These are phyloP conservation scores for Poeciliopsis gracilis DNA, from an alignment of 2,797 vertebrate genomes.

Conservation along the genomic window DNA sequence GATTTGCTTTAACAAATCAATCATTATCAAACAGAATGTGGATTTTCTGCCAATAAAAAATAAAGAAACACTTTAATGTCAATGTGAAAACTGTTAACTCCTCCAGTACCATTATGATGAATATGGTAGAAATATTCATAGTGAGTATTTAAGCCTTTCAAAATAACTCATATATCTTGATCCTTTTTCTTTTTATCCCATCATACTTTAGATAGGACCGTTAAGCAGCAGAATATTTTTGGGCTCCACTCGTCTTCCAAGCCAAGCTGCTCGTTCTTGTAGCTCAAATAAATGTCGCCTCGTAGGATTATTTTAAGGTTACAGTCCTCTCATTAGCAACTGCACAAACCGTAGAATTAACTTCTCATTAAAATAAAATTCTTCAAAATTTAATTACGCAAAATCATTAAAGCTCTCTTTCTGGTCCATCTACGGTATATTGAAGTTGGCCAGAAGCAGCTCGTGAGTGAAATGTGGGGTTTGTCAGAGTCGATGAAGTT, in stretches of 20 bases:
- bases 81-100: not conserved
- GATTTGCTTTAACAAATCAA: not conserved
- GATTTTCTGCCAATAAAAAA: not conserved
- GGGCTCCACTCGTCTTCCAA: constrained; percentile 25
- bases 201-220: not conserved
- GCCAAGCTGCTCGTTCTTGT: constrained; percentile 12
- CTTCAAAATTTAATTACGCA: constrained; percentile 29
- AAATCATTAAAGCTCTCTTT: constrained; percentile 45
- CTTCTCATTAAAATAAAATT: constrained; percentile 7
- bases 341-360: constrained; percentile 36
- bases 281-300: constrained; percentile 21
- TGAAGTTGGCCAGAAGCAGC: constrained; percentile 13
- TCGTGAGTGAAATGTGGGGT: constrained; percentile 25
- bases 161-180: not conserved
- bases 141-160: not conserved
- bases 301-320: constrained; percentile 8
- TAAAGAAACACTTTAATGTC: not conserved
- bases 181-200: not conserved
- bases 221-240: not conserved
- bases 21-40: not conserved
- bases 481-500: constrained; percentile 56
- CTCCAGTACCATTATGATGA: not conserved
- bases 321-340: constrained; percentile 15
- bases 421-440: constrained; percentile 40
- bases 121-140: too few species aligned